Base-by-base conservation (phyloP, 2,113 vertebrate species). In the Rhinichthys klamathensis region DNA sequence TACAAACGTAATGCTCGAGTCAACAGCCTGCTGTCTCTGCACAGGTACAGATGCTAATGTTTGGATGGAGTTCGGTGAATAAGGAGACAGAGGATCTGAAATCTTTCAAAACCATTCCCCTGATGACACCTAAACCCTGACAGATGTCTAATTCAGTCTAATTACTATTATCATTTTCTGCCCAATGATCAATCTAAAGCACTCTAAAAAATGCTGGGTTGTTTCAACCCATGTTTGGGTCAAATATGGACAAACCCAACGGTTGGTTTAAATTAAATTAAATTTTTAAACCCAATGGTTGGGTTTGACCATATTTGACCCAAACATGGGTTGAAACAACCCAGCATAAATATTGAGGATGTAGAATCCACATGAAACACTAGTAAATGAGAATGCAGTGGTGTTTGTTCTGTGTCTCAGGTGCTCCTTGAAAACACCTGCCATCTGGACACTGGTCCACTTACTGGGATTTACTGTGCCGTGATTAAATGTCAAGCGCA, bases 391-490 rank as follows among this genome's bases (percentile, higher is more conserved):
- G 11, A 13, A 25, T 25, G 46, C 35, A 76, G 27, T 35, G 85
- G 82, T 93, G 91, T 95, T 93, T 94, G 90, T 90, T 89, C 87
- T 89, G 86, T 90, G 91, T 89, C 87, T 91, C 91, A 87, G 87
- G 89, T 93, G 88, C 81, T 92, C 90, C 86, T 91, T 90, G 88
- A n/a, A 85, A 85, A 94, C 94, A 95, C 89, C 87, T 85, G 90
- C 93, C 93, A 94, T 93, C 94, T 94, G 94, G 91, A 91, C 92
- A 87, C 90, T 35, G 15, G 61, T 82, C 65, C 41, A 6, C 38
- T 84, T 30, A 44, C 82, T 84, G 85, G 84, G 88, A 86, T 86
- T 89, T 89, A 89, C 82, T 84, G 84, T 78, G 80, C 5, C 8
- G 2, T 77, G 27, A 65, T 80, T 89, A 82, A 89, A 86, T 69